Percentiles rank a stretch among this genome's conserved stretches.
Evolutionary conservation across 64 coral and sea anemone genomes (phyloP).

Genomic region (Hydrozoanthus tunicans): DNA sequence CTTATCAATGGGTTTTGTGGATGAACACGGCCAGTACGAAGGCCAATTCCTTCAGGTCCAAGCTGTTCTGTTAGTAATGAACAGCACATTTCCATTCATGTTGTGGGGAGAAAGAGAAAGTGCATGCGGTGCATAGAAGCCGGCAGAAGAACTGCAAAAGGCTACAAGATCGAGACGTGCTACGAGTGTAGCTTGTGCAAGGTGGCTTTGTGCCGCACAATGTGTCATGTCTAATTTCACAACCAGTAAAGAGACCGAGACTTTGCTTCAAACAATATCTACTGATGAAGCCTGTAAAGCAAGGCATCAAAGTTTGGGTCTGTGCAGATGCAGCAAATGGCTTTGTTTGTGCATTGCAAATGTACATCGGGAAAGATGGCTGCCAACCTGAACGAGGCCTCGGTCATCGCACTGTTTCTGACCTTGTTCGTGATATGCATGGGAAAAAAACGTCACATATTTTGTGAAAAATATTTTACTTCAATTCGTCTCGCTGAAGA

Average conservation of each 20-base stretch:
- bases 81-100: conserved; percentile 31
- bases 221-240: neutral
- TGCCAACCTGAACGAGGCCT: conserved; percentile 10
- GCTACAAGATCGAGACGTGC: conserved; percentile 18
- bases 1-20: neutral
- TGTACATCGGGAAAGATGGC: conserved; percentile 23
- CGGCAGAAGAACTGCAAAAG: conserved; percentile 4
- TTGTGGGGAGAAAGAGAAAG: conserved; percentile 9
- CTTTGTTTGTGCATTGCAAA: neutral
- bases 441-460: neutral
- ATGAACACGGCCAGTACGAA: neutral
- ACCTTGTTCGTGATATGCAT: neutral
- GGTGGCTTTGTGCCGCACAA: neutral
- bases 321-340: too few species aligned
- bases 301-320: too few species aligned
- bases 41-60: neutral
- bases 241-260: neutral
- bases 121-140: conserved; percentile 12
- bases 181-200: conserved; percentile 8
- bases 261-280: too few species aligned
- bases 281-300: too few species aligned
- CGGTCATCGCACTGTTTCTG: neutral
- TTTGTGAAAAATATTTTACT: conserved; percentile 38
- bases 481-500: neutral
- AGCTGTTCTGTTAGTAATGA: neutral